These are phyloP conservation scores for Baronia brevicornis DNA, from an alignment of 2,888 invertebrate species.

Conservation along the genomic window DNA sequence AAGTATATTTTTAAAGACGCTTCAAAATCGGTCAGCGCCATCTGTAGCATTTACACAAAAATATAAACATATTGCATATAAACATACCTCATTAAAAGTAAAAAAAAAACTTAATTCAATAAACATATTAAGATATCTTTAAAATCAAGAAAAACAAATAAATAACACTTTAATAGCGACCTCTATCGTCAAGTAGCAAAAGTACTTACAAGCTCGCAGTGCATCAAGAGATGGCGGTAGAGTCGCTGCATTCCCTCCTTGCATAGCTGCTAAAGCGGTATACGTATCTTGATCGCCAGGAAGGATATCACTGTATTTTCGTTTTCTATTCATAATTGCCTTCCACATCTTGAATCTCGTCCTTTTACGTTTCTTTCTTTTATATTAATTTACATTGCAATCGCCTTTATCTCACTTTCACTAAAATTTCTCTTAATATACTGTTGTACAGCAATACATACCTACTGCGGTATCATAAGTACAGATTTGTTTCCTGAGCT, in stretches of 20 bases:
- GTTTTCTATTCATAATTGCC: slow-evolving; percentile 60
- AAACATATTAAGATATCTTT: not conserved
- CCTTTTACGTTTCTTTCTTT: slow-evolving; percentile 55
- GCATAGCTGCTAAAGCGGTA: slow-evolving; percentile 64
- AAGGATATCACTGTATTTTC: slow-evolving; percentile 61
- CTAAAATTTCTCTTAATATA: not conserved
- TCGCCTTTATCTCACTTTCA: no score
- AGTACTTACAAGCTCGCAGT: slow-evolving; percentile 67
- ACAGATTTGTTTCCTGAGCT: slow-evolving; percentile 21
- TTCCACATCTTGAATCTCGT: slow-evolving; percentile 68
- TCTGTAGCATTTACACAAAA: no score
- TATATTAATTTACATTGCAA: slow-evolving; percentile 56
- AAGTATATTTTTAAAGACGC: no score
- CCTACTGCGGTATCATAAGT: slow-evolving; percentile 19
- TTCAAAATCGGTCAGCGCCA: no score
- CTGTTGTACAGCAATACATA: not conserved
- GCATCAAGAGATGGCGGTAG: slow-evolving; percentile 71
- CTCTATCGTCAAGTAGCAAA: slow-evolving; percentile 50
- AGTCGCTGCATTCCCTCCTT: slow-evolving; percentile 64
- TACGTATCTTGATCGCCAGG: slow-evolving; percentile 62
- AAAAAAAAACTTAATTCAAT: not conserved
- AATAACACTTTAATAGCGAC: slow-evolving; percentile 25
- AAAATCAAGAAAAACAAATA: not conserved
- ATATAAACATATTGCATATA: no score
- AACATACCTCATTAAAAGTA: not conserved